Conservation (phyloP, 2,888 invertebrate genomes). For the Apodemia hepburni region DNA sequence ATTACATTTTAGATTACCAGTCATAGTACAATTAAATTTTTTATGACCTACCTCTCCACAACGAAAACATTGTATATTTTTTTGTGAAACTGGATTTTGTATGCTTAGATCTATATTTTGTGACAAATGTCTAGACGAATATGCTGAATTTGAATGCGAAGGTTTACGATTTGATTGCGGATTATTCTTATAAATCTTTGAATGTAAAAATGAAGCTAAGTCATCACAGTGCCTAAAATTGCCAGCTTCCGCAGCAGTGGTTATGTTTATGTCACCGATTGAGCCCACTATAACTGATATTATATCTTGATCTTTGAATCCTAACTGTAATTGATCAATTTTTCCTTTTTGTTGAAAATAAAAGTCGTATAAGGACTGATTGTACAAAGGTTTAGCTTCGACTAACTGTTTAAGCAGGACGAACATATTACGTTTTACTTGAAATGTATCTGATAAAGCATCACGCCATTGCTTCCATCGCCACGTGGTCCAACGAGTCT, state of each 20-base stretch:
- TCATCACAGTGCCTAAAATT: conserved; percentile 34
- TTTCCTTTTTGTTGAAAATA: conserved; percentile 32
- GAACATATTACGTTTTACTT: conserved; percentile 32
- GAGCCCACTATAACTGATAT: conserved; percentile 34
- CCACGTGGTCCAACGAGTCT: conserved; percentile 36
- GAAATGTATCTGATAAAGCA: conserved; percentile 32
- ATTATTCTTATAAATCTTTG: not conserved
- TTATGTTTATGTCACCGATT: conserved; percentile 33
- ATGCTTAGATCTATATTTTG: not conserved
- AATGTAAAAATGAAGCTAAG: conserved; percentile 23
- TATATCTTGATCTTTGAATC: conserved; percentile 32
- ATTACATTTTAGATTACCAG: conserved; percentile 26
- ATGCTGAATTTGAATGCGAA: not conserved
- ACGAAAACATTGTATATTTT: conserved; percentile 1
- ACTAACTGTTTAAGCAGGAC: conserved; percentile 29
- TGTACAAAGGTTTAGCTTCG: conserved; percentile 22
- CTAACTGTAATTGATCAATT: conserved; percentile 32
- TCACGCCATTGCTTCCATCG: conserved; percentile 36
- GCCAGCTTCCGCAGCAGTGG: conserved; percentile 32
- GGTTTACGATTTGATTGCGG: not conserved
- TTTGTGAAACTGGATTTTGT: too few relatives aligned
- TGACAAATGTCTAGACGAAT: not conserved
- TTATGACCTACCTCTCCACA: not conserved
- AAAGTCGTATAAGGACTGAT: conserved; percentile 35
- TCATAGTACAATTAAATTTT: not conserved